phyloP scores from a whole-genome alignment of 2,888 invertebrate genomes.

The Aethes cnicana region DNA sequence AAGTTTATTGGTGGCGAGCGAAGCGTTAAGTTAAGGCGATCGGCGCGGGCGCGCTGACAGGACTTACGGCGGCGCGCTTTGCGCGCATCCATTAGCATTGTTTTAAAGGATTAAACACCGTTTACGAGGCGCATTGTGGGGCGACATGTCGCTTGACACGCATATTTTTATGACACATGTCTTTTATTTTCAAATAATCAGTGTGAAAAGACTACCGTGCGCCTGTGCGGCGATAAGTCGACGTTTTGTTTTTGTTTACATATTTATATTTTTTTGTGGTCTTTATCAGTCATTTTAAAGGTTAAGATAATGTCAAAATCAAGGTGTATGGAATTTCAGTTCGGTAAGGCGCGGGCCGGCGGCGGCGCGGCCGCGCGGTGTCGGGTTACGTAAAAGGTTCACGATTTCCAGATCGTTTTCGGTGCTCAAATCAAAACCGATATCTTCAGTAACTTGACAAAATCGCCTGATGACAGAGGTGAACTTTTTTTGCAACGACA shows the following conservation, averaged over 20 bases:
- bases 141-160: constrained; percentile 62
- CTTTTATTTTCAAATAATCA: constrained; percentile 65
- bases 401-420: constrained; percentile 64
- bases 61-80: constrained; percentile 67
- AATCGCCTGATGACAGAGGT: constrained; percentile 64
- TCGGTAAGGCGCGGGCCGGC: constrained; percentile 52
- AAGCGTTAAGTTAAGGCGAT: constrained; percentile 77
- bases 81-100: constrained; percentile 81
- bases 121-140: constrained; percentile 61
- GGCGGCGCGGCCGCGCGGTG: constrained; percentile 53
- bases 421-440: constrained; percentile 70
- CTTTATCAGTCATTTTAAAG: constrained; percentile 26
- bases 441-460: constrained; percentile 71
- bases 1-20: constrained; percentile 76
- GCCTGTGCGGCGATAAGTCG: constrained; percentile 56
- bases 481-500: constrained; percentile 43
- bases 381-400: constrained; percentile 76
- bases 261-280: constrained; percentile 32
- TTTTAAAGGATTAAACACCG: constrained; percentile 79
- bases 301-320: constrained; percentile 25
- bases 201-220: constrained; percentile 73
- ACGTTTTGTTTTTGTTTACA: constrained; percentile 40
- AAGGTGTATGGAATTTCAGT: constrained; percentile 42
- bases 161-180: constrained; percentile 79
- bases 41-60: constrained; percentile 74